A percentile compares a stretch with the other conserved stretches of the same genome.
Evolutionary conservation across 2,113 vertebrate species (phyloP).

Genomic region (Onychostruthus taczanowskii): DNA sequence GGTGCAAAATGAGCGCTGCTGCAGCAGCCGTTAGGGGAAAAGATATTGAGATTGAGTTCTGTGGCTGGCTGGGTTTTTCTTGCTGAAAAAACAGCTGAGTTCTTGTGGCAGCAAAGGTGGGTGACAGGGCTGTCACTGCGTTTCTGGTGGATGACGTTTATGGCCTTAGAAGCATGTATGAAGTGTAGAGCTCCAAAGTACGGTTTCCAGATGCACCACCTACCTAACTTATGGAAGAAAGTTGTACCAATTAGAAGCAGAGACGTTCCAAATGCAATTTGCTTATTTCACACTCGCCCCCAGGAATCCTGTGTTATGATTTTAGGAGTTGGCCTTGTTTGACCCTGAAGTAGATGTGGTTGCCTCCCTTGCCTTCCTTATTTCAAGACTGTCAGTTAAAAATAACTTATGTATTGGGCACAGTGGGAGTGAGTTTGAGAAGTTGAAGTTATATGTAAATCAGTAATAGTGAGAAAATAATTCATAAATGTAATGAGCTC

Average conservation of each 20-base stretch:
- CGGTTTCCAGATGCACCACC: not conserved
- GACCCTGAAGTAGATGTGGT: slow-evolving; percentile 4
- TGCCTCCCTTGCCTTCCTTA: slow-evolving; percentile 10
- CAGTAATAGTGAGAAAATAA: slow-evolving; percentile 25
- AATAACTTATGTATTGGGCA: not conserved
- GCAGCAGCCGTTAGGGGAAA: fast-evolving
- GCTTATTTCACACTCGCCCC: slow-evolving; percentile 45
- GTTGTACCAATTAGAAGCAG: not conserved
- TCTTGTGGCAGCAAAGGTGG: not conserved
- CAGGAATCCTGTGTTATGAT: slow-evolving; percentile 52
- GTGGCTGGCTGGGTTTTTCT: not conserved
- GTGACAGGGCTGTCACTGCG: not conserved
- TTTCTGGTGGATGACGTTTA: not conserved
- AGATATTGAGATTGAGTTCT: not conserved
- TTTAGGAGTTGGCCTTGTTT: slow-evolving; percentile 23
- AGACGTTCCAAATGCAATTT: not conserved
- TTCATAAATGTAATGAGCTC: not conserved
- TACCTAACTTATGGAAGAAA: slow-evolving; percentile 20
- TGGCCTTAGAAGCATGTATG: not conserved
- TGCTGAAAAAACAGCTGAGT: not conserved
- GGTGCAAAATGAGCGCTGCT: not conserved
- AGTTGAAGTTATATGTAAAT: slow-evolving; percentile 12
- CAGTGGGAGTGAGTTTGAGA: slow-evolving; percentile 27
- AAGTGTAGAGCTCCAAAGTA: not conserved
- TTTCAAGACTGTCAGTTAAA: slow-evolving; percentile 32